These are phyloP conservation scores for Gryllus bimaculatus DNA, from an alignment of 1,140 invertebrate genomes.

Conservation along the genomic window DNA sequence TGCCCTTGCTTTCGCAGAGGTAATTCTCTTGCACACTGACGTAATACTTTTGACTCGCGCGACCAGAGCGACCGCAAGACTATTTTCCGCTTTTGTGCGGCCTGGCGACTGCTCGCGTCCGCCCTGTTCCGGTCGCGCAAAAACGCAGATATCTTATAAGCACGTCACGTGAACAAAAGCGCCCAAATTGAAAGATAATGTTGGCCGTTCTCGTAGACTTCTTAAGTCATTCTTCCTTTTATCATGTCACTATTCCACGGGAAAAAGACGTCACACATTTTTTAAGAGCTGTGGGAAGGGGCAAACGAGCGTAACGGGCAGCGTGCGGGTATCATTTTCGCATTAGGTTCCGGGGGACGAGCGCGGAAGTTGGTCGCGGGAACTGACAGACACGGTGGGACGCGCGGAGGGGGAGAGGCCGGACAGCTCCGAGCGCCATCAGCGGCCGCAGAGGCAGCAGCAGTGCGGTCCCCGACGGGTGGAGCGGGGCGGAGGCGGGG, in stretches of 20 bases:
- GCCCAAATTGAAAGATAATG: constrained; percentile 4
- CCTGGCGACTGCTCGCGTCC: not conserved
- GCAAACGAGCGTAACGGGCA: not conserved
- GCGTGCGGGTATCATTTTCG: not conserved
- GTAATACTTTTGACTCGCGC: not conserved
- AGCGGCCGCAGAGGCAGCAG: not conserved
- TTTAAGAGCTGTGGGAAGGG: not conserved
- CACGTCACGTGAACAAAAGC: not conserved
- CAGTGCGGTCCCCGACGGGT: not conserved
- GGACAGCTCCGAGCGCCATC: not conserved
- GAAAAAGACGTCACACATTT: not conserved
- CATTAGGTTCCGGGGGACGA: not conserved
- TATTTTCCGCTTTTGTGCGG: not conserved
- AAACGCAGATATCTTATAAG: not conserved
- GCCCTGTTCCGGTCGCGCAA: not conserved
- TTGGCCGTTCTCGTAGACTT: not conserved
- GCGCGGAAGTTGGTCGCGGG: not conserved
- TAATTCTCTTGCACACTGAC: not conserved
- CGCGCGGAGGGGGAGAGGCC: not conserved
- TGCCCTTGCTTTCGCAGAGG: too few relatives aligned
- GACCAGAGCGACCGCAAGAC: not conserved
- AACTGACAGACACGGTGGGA: not conserved
- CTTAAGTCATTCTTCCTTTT: not conserved
- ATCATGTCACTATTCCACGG: not conserved
- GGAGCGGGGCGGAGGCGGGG: not conserved